These are phyloP conservation scores for Rhizoglyphus robini DNA, from an alignment of 1,140 invertebrate genomes.

Conservation along the genomic window DNA sequence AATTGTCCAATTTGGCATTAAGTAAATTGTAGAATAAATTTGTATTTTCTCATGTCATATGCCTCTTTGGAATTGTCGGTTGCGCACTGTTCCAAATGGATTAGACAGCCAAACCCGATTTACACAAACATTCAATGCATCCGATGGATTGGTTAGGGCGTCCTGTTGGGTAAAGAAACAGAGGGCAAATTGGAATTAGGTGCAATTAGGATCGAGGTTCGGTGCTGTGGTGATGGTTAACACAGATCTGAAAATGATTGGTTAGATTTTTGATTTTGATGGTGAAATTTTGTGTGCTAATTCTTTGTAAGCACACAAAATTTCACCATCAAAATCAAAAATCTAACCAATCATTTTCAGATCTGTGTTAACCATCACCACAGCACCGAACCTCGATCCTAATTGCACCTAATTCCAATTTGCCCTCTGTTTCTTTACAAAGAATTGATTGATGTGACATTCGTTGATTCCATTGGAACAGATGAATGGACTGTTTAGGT, in stretches of 20 bases:
- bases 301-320: too few species aligned
- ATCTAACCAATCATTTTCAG: too few species aligned
- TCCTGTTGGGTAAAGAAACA: slow-evolving; percentile 12
- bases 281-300: too few species aligned
- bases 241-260: slow-evolving; percentile 5
- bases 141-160: not conserved
- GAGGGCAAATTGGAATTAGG: slow-evolving; percentile 9
- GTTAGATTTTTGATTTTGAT: not conserved
- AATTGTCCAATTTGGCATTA: too few species aligned
- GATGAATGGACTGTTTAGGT: slow-evolving; percentile 7
- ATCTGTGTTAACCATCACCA: too few species aligned
- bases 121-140: not conserved
- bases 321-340: too few species aligned
- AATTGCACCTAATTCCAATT: too few species aligned
- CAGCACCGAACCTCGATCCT: too few species aligned
- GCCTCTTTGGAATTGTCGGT: not conserved
- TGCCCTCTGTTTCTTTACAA: not conserved
- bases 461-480: not conserved
- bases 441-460: slow-evolving; percentile 14
- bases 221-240: not conserved
- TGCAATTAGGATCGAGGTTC: slow-evolving; percentile 3
- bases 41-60: too few species aligned
- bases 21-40: too few species aligned
- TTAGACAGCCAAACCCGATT: slow-evolving; percentile 1
- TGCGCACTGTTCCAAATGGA: not conserved